Percentiles rank a stretch among this genome's conserved stretches.
Conservation (phyloP, 2,888 invertebrate genomes). For the Nycteola revayana region DNA sequence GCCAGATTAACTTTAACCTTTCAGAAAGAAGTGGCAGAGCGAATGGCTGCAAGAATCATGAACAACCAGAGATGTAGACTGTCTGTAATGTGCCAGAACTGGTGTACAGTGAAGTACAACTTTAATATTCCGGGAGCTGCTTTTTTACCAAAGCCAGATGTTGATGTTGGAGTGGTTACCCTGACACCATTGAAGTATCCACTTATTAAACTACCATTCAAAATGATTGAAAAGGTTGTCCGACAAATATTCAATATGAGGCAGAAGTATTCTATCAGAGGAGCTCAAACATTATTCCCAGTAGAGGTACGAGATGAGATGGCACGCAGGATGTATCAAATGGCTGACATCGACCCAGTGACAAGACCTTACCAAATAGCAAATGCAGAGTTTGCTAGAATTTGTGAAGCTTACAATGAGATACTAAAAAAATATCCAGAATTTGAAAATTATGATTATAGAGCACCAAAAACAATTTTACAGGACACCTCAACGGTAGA, state of each 20-base stretch:
- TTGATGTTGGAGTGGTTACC: constrained; percentile 97
- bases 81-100: constrained; percentile 97
- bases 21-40: constrained; percentile 97
- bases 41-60: constrained; percentile 90
- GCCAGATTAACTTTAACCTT: constrained; percentile 96
- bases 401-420: constrained; percentile 89
- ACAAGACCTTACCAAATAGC: constrained; percentile 88
- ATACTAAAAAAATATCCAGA: constrained; percentile 86
- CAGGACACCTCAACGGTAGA: constrained; percentile 23
- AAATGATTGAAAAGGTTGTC: constrained; percentile 93
- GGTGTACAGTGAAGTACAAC: constrained; percentile 91
- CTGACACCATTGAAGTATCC: constrained; percentile 91
- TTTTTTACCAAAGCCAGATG: constrained; percentile 97
- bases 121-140: constrained; percentile 94
- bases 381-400: constrained; percentile 88
- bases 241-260: constrained; percentile 93
- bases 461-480: constrained; percentile 73
- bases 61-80: constrained; percentile 90
- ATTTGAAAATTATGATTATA: constrained; percentile 85
- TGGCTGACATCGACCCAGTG: constrained; percentile 87
- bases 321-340: constrained; percentile 84
- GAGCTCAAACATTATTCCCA: constrained; percentile 89
- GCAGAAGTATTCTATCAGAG: constrained; percentile 90
- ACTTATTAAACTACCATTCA: constrained; percentile 89
- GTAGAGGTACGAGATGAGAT: constrained; percentile 84